phyloP scores from a whole-genome alignment of 2,797 vertebrate genomes.

The Sebastes paucispinis region DNA sequence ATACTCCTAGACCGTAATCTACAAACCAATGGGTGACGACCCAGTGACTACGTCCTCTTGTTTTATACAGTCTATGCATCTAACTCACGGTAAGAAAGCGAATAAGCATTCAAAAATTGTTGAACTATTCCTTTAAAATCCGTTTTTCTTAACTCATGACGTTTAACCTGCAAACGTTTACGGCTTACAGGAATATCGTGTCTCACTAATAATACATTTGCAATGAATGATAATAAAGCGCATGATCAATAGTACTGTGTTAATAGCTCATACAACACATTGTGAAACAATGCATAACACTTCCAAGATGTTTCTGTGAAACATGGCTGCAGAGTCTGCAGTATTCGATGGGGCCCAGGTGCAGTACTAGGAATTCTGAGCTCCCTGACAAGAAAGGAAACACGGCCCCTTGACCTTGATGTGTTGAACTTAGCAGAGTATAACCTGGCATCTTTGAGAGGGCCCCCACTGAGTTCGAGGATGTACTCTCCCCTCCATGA shows the following conservation, averaged over 20 bases:
- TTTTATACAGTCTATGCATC: too few species aligned
- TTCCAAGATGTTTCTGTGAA: background rate
- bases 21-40: too few species aligned
- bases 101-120: too few species aligned
- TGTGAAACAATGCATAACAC: background rate
- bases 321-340: background rate
- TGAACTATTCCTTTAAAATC: too few species aligned
- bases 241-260: background rate
- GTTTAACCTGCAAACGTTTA: background rate
- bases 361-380: conserved; percentile 12
- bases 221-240: background rate
- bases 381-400: conserved; percentile 17
- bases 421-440: conserved; percentile 32
- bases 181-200: background rate
- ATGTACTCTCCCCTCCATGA: background rate
- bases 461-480: conserved; percentile 12
- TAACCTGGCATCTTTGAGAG: conserved; percentile 10
- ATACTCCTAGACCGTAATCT: too few species aligned
- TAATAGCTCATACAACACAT: background rate
- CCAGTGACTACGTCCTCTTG: too few species aligned
- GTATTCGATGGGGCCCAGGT: conserved; percentile 1
- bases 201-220: background rate
- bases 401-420: conserved; percentile 26
- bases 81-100: too few species aligned
- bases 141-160: background rate